Evolutionary conservation across 2,888 invertebrate genomes (phyloP), one percentile per base, ranked within the genome.

Genomic region (Megamerina dolium): DNA sequence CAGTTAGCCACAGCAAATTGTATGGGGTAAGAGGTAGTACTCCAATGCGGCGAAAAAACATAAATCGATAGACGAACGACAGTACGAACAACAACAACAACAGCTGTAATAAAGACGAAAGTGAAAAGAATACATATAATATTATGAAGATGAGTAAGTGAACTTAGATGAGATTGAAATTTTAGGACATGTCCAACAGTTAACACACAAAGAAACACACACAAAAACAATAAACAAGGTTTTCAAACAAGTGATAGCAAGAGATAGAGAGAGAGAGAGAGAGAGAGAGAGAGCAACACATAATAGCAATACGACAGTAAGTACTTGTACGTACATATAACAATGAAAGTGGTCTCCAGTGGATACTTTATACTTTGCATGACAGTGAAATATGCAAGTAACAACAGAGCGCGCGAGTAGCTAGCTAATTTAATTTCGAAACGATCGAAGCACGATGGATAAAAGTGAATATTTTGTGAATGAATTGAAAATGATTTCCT

Each of bases 301-400:
- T 4, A 16, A 31, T 14, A 16, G 31, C 13, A 16, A 31, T 16
- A 16, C 31, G 5, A 16, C 13, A 31, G 16, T 16, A 31, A 31
- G 31, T 9, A 13, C n/a, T n/a, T n/a, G n/a, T n/a, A n/a, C n/a
- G n/a, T n/a, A 31, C 13, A 31, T 14, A 13, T 14, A 31, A 30
- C 30, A 10, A 30, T 13, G 31, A 18, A 34, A 34, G 18, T 34
- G 20, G 12, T 34, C 34, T 34, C 34, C 13, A 8, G 34, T 13
- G 34, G 12, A 20, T 34, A 34, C 18, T 34, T 34, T 34, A 10
- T 12, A 19, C n/a, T 17, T 19, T 13, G 20, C 34, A 18, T n/a
- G n/a, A n/a, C n/a, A n/a, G n/a, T n/a, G n/a, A n/a, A 34, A 34
- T 34, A 34, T 18, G 18, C 34, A 34, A 34, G 13, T 16, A 31